Base-by-base conservation (phyloP, 2,113 vertebrate genomes). In the Saccopteryx leptura region DNA sequence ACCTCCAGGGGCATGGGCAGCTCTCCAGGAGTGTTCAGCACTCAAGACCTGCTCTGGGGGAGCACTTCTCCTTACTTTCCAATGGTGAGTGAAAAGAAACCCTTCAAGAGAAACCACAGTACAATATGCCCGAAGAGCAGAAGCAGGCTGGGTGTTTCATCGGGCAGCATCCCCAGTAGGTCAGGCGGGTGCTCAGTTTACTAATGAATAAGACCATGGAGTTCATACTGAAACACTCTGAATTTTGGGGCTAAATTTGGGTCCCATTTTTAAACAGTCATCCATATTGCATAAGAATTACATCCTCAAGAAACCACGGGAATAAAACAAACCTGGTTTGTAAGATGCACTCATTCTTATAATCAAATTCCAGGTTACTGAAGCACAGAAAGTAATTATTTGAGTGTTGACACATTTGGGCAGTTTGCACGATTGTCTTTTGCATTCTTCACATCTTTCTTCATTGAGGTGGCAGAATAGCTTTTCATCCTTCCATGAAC, bases 251-350 rank as follows among this genome's bases (percentile, higher is more conserved):
- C 46, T 31, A 50, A n/a, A 23, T 26, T 63, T 52, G 61, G 31
- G 63, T 19, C 11, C 9, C 28, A 14, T 72, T 63, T 80, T 17
- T 28, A 28, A 91, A 82, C 74, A 90, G 10, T 39, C 84, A 65
- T 78, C 50, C 85, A 46, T 85, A 74, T 52, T 61, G 79, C 82
- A 76, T 60, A 76, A 31, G 15, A 93, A 89, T 89, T 69, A 85
- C 68, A 75, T 88, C 33, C 46, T 28, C 31, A 86, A 88, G 76
- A 94, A 95, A 80, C 31, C 10, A 46, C 1, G 9, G 1, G 58
- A 71, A 79, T 78, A 91, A 72, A 86, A 60, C 12, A 81, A 87
- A 69, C 28, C 39, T n/a, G 28, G 31, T 26, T 26, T 39, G 18
- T 12, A 17, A 9, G 4, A 3, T 7, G 56, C 31, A 18, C 26